Base-by-base conservation (phyloP, 2,888 invertebrate species). In the Latrodectus elegans region DNA sequence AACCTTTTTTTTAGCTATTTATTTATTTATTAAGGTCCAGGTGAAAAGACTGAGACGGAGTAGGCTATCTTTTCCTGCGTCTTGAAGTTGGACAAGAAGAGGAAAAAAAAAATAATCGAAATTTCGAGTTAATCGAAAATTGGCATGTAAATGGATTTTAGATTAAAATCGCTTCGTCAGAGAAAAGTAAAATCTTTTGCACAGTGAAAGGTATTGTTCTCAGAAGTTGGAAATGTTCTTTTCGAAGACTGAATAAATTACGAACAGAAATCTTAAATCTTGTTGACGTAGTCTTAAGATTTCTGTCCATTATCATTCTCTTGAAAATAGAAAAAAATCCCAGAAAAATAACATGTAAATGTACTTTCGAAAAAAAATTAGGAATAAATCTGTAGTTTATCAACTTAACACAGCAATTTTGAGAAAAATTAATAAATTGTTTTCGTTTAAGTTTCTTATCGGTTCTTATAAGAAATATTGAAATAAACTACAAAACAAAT, bases 71-170 rank as follows among this genome's bases (percentile, higher is more conserved):
- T 38, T 38, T 38, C 6, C 38, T 38, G 38, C 38, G 60, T 60
- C n/a, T 60, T 15, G 10, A n/a, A 60, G 60, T 60, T 11, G 60
- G 60, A 60, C 60, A 60, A n/a, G 64, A 72, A 53, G 60, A 72
- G 68, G 68, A 22, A 82, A 81, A 17, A 52, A 67, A 22, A 53
- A 65, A 67, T 75, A 75, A 70, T 68, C 51, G 60, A 15, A 60
- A 67, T 53, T 53, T 64, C 67, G 65, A 71, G 72, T 84, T 84
- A 84, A 84, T 84, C 84, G 84, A 84, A 84, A 83, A 52, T 75
- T 78, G 84, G 67, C 77, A 84, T 84, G 84, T 84, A 84, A 84
- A 84, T 84, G 72, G 84, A 73, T 84, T 84, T 74, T 81, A 81
- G 81, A 81, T 81, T 81, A 74, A 81, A 81, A 67, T 68, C 15